Conservation (phyloP, 2,888 invertebrate genomes). For the Athalia rosae region DNA sequence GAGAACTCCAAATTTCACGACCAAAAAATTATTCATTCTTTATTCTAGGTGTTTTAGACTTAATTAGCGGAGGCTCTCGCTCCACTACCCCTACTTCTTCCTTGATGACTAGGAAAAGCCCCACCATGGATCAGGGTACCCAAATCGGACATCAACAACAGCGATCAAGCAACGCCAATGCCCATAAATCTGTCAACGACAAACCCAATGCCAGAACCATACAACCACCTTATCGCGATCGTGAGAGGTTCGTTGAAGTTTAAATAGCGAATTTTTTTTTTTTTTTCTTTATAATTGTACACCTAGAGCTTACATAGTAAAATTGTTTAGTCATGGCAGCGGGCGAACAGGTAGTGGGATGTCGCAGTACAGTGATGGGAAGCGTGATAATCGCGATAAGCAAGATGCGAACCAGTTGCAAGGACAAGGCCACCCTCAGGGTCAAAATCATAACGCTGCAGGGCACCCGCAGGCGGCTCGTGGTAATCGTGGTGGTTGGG, state of each 20-base stretch:
- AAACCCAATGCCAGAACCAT: slow-evolving; percentile 63
- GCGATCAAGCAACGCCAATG: slow-evolving; percentile 54
- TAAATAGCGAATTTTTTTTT: slow-evolving; percentile 40
- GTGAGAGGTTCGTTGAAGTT: slow-evolving; percentile 64
- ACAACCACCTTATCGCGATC: slow-evolving; percentile 66
- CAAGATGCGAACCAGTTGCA: slow-evolving; percentile 56
- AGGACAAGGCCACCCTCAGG: slow-evolving; percentile 46
- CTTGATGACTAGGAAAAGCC: slow-evolving; percentile 84
- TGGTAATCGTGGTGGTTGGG: slow-evolving; percentile 70
- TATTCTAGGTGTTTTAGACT: slow-evolving; percentile 78
- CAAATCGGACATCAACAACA: slow-evolving; percentile 78
- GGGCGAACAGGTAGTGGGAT: slow-evolving; percentile 64
- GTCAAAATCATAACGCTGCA: slow-evolving; percentile 55
- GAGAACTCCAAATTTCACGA: not conserved
- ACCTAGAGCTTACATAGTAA: not conserved
- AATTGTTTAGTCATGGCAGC: slow-evolving; percentile 60
- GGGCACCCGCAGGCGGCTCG: slow-evolving; percentile 71
- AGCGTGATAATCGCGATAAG: slow-evolving; percentile 58
- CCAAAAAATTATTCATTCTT: not conserved
- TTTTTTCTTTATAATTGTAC: not conserved
- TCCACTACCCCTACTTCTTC: slow-evolving; percentile 88
- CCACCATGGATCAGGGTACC: slow-evolving; percentile 89
- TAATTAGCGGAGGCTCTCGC: slow-evolving; percentile 85
- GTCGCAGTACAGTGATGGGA: slow-evolving; percentile 68
- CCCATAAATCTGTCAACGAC: slow-evolving; percentile 63